phyloP scores from a whole-genome alignment of 1,140 invertebrate genomes.

The Pseudomyrmex cubaensis region DNA sequence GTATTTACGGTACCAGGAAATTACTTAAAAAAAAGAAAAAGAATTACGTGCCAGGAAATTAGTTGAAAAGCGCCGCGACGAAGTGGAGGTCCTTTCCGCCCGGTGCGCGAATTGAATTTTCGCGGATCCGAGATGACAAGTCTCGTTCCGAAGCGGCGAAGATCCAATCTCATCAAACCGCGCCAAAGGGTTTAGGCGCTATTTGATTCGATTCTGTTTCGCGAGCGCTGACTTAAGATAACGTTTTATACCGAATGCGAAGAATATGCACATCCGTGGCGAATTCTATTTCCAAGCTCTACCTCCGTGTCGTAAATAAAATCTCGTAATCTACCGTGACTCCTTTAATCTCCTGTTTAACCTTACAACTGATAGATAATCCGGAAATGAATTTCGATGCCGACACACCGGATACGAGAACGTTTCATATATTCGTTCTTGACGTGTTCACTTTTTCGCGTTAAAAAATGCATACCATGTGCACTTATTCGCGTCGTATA shows the following conservation, averaged over 20 bases:
- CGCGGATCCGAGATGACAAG: neutral
- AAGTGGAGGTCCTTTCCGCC: neutral
- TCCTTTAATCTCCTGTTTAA: conserved; percentile 25
- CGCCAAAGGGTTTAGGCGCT: neutral
- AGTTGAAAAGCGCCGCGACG: conserved; percentile 20
- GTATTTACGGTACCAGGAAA: conserved; percentile 16
- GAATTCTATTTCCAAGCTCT: no score
- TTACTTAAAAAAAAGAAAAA: conserved; percentile 5
- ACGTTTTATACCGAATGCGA: no score
- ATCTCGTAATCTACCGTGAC: conserved; percentile 8
- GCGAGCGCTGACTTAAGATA: neutral
- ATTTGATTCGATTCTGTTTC: conserved; percentile 19
- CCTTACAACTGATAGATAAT: conserved; percentile 32
- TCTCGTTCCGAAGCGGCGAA: neutral
- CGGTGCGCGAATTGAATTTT: conserved; percentile 5
- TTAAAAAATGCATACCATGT: conserved; percentile 20
- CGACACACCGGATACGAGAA: neutral
- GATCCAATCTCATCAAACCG: conserved; percentile 26
- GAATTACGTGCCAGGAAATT: conserved; percentile 33
- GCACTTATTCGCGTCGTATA: neutral
- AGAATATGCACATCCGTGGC: no score
- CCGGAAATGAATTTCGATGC: conserved; percentile 32
- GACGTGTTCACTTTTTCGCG: neutral
- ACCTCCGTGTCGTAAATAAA: neutral
- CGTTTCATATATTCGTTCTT: conserved; percentile 3